phyloP scores from a whole-genome alignment of 2,113 vertebrate species.

The Cromileptes altivelis region DNA sequence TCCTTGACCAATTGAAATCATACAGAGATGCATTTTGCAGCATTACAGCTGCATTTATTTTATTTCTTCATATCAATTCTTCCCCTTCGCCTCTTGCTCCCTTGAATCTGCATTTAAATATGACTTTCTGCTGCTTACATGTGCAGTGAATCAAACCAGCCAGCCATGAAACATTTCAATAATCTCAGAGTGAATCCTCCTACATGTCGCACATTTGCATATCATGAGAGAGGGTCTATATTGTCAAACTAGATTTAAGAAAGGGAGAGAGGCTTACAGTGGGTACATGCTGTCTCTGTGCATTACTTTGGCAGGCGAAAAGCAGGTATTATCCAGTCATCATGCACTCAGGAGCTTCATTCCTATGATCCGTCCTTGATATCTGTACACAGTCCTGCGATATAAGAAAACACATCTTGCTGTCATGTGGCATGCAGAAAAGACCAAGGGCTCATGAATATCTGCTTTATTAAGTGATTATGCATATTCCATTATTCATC shows the following conservation, averaged over 20 bases:
- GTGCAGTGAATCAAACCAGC: constrained; percentile 60
- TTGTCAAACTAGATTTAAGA: constrained; percentile 49
- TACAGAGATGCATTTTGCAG: background rate
- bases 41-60: constrained; percentile 20
- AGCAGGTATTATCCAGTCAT: constrained; percentile 27
- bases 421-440: constrained; percentile 20
- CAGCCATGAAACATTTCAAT: constrained; percentile 64
- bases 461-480: constrained; percentile 72
- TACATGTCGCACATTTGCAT: constrained; percentile 59
- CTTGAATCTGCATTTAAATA: constrained; percentile 57
- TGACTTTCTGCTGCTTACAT: constrained; percentile 47
- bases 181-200: constrained; percentile 59
- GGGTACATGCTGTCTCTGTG: constrained; percentile 10
- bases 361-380: constrained; percentile 32
- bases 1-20: constrained; percentile 4
- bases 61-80: constrained; percentile 5
- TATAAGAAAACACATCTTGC: constrained; percentile 48
- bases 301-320: constrained; percentile 10
- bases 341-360: constrained; percentile 4
- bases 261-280: constrained; percentile 8
- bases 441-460: constrained; percentile 50
- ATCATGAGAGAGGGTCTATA: constrained; percentile 37
- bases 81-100: constrained; percentile 34
- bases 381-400: constrained; percentile 14
- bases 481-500: constrained; percentile 80